Percentiles rank a stretch among this genome's conserved stretches.
Conservation (phyloP, 2,797 vertebrate genomes). For the Benthosema pterotum region DNA sequence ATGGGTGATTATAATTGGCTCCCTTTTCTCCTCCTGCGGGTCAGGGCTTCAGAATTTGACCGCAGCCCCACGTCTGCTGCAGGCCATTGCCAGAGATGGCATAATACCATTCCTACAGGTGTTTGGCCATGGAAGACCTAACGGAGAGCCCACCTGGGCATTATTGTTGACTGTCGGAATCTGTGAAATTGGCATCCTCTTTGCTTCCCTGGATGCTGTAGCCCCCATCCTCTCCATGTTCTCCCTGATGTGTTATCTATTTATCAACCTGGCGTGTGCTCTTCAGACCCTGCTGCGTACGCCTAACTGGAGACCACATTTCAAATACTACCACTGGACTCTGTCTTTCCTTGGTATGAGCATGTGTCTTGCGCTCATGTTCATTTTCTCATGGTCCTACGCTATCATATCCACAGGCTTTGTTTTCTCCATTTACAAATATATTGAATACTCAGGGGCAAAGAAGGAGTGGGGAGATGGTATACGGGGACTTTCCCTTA, state of each 20-base stretch:
- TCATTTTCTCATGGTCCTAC: slow-evolving; percentile 89
- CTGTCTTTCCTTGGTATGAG: slow-evolving; percentile 74
- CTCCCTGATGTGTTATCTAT: slow-evolving; percentile 90
- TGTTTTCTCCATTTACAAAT: slow-evolving; percentile 63
- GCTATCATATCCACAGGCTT: slow-evolving; percentile 86
- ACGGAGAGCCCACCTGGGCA: slow-evolving; percentile 47
- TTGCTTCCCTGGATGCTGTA: slow-evolving; percentile 86
- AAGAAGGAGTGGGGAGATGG: slow-evolving; percentile 91
- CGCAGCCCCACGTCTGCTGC: slow-evolving; percentile 84
- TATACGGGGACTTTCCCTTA: slow-evolving; percentile 84
- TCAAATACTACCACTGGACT: slow-evolving; percentile 89
- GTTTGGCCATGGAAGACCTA: slow-evolving; percentile 88
- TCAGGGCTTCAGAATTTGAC: slow-evolving; percentile 88
- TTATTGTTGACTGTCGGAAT: slow-evolving; percentile 82
- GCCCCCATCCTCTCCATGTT: slow-evolving; percentile 91
- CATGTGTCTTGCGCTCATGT: slow-evolving; percentile 88
- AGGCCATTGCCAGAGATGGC: slow-evolving; percentile 87
- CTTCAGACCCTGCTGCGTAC: slow-evolving; percentile 51
- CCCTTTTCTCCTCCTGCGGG: too few relatives aligned
- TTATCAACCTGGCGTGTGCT: slow-evolving; percentile 88
- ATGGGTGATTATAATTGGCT: slow-evolving; percentile 80
- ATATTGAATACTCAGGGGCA: slow-evolving; percentile 48
- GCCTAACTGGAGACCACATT: slow-evolving; percentile 88
- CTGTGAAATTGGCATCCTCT: slow-evolving; percentile 66
- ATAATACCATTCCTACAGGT: slow-evolving; percentile 90